phyloP scores from a whole-genome alignment of 2,888 invertebrate genomes.

The Pantelozetes paolii region DNA sequence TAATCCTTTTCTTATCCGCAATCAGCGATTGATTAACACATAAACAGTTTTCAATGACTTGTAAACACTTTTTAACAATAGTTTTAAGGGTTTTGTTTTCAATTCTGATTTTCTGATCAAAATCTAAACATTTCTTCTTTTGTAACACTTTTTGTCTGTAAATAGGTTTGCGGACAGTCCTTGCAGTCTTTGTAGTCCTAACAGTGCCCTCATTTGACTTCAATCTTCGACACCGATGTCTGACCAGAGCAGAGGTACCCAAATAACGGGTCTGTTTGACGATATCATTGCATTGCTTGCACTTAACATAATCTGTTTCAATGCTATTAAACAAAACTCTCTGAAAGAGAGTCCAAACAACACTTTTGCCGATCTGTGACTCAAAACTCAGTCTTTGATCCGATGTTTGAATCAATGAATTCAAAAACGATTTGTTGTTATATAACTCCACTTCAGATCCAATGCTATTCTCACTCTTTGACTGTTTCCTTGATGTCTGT shows the following conservation, averaged over 20 bases:
- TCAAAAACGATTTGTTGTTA: conserved; percentile 2
- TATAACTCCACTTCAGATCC: neutral
- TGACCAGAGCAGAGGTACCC: conserved; percentile 11
- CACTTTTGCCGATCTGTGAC: conserved; percentile 11
- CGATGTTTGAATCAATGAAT: neutral
- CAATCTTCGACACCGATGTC: neutral
- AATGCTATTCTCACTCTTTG: neutral
- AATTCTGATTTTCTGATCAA: conserved; percentile 18
- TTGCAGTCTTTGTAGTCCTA: neutral
- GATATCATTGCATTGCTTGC: conserved; percentile 11
- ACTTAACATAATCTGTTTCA: conserved; percentile 12
- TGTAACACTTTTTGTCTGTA: neutral
- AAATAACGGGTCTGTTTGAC: neutral
- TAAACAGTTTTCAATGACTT: conserved; percentile 24
- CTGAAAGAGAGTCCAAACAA: conserved; percentile 8
- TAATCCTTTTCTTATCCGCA: conserved; percentile 19
- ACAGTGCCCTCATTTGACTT: neutral
- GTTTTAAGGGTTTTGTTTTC: conserved; percentile 15
- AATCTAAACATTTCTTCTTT: neutral
- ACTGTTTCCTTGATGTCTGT: neutral
- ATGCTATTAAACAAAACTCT: neutral
- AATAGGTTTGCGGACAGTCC: neutral
- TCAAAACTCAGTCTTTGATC: conserved; percentile 6
- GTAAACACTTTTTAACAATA: conserved; percentile 22
- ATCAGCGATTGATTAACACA: neutral